A percentile compares a stretch with the other conserved stretches of the same genome.
Conservation (phyloP, 2,113 vertebrate species). For the Accipiter virgatus region DNA sequence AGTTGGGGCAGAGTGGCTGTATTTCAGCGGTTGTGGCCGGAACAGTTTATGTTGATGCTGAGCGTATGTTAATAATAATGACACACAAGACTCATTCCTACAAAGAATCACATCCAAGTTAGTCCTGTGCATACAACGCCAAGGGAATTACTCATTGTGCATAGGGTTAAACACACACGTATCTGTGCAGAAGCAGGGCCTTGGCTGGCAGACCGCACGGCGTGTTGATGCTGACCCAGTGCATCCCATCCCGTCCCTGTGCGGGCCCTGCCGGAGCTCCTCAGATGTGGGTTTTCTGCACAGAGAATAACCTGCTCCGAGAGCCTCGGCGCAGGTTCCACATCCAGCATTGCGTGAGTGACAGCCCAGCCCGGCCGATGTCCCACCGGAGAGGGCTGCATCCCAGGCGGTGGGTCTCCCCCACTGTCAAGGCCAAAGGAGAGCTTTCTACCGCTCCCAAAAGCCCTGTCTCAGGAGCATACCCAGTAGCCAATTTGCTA, state of each 20-base stretch:
- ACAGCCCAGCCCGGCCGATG: neutral
- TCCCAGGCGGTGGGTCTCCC: neutral
- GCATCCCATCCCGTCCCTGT: accelerated
- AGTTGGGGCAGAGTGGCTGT: neutral
- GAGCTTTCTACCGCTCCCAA: neutral
- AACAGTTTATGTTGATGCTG: constrained; percentile 4
- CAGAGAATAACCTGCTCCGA: neutral
- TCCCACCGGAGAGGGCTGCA: neutral
- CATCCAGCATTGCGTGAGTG: accelerated
- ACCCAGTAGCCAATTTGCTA: neutral
- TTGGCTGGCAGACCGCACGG: neutral
- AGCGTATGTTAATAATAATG: neutral
- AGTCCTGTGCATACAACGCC: neutral
- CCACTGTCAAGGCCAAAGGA: neutral
- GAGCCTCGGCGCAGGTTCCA: accelerated
- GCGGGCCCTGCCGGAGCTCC: accelerated
- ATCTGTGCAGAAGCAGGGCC: neutral
- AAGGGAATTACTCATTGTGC: neutral
- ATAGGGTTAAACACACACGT: neutral
- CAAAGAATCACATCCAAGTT: neutral
- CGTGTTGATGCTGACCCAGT: neutral
- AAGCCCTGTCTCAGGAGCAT: neutral
- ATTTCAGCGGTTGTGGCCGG: neutral
- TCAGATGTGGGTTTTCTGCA: neutral
- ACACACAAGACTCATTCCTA: neutral